Evolutionary conservation across 2,888 invertebrate genomes (phyloP), one percentile per base, ranked within the genome.

Genomic region (Scelioninae gen. 1): DNA sequence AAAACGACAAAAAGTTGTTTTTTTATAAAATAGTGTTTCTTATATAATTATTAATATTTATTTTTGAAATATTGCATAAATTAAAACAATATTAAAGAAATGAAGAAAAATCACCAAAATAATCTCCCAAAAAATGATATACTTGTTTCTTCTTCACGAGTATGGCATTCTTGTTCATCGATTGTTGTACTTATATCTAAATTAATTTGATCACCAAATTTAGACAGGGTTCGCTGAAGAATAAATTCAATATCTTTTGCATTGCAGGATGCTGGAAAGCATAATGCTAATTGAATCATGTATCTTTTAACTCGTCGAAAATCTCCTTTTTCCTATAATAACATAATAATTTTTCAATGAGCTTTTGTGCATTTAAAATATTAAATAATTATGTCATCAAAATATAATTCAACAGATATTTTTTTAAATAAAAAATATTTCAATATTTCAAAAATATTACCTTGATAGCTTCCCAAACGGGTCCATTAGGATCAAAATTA

Each of bases 221-320:
- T 91, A 11, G 90, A 89, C 7, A 94, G 86, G 9, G 92, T 93
- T 49, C 92, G 91, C 56, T 91, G 91, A 32, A 95, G 90, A 2
- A 94, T 93, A 13, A 92, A 89, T 86, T 94, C 93, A 0, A 95
- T 93, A 85, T 95, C 95, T 23, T 91, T 86, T 11, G 94, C 86
- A 0, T 92, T 92, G 88, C 95, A 95, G 0, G 93, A 92, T n/a
- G 93, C 92, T 0, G 95, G 95, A 31, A 95, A 93, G 86, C 95
- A 95, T 23, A 95, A 87, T 1, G 94, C 95, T 94, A 89, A 72
- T 80, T 89, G 86, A 31, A 88, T 23, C 10, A 60, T 49, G 65
- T 89, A 88, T 31, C 89, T 85, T 34, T 78, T 82, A 6, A 85
- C 71, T 0, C 89, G 86, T 40, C 89, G 79, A 32, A 86, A 86